Conservation (phyloP, 1,140 invertebrate species). For the Leptoteleia sp. region DNA sequence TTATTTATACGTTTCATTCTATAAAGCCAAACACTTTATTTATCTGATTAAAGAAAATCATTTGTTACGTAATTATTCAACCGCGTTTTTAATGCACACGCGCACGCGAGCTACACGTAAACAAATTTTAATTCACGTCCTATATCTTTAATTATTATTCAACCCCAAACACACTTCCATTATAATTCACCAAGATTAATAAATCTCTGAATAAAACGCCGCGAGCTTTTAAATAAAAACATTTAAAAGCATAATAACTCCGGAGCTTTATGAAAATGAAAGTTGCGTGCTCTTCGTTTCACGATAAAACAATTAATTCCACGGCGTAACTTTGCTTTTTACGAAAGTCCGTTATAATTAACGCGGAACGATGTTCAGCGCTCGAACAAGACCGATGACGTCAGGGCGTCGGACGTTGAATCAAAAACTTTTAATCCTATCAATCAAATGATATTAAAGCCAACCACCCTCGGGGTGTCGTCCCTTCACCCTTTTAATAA, state of each 20-base stretch:
- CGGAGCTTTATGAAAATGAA: constrained; percentile 55
- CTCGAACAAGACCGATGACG: constrained; percentile 65
- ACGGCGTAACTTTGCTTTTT: constrained; percentile 66
- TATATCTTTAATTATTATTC: constrained; percentile 30
- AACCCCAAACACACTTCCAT: constrained; percentile 23
- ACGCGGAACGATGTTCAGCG: constrained; percentile 62
- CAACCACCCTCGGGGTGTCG: constrained; percentile 61
- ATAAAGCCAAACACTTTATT: background rate
- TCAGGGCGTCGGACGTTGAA: constrained; percentile 55
- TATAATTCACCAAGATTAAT: constrained; percentile 44
- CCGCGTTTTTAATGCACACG: too few relatives aligned
- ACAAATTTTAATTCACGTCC: constrained; percentile 8
- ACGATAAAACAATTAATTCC: constrained; percentile 64
- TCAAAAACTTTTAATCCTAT: constrained; percentile 77
- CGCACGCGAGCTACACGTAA: background rate
- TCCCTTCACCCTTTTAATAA: constrained; percentile 79
- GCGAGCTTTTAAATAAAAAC: constrained; percentile 54
- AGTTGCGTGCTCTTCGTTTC: constrained; percentile 38
- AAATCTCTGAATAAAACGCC: constrained; percentile 40
- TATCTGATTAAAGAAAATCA: too few relatives aligned
- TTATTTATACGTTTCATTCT: background rate
- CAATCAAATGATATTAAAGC: constrained; percentile 80
- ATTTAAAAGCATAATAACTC: constrained; percentile 47
- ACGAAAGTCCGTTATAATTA: constrained; percentile 68
- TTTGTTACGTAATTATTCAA: too few relatives aligned